Conservation (phyloP, 2,888 invertebrate genomes). For the Tipula helvola region DNA sequence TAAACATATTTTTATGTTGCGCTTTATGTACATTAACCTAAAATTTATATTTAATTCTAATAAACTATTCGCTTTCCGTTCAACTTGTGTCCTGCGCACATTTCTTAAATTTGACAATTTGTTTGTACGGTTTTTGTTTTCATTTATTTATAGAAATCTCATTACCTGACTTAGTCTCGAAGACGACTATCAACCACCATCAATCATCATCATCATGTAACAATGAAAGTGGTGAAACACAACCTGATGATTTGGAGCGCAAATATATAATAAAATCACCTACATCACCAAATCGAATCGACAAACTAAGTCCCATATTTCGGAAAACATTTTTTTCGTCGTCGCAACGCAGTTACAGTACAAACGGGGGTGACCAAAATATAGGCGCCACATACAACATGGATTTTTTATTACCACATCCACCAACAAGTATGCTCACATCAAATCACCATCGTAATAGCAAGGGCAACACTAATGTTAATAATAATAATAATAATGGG, state of each 20-base stretch:
- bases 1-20: background rate
- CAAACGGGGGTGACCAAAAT: background rate
- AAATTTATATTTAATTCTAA: background rate
- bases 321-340: background rate
- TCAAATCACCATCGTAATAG: background rate
- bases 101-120: background rate
- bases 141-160: conserved; percentile 20
- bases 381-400: conserved; percentile 23
- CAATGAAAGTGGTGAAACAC: background rate
- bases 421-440: conserved; percentile 16
- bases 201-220: background rate
- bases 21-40: background rate
- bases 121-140: conserved; percentile 17
- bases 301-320: background rate
- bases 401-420: conserved; percentile 32
- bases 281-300: background rate
- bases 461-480: conserved; percentile 31
- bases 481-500: background rate
- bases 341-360: background rate
- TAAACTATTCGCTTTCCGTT: background rate
- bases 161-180: conserved; percentile 20
- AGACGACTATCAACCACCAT: background rate
- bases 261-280: background rate
- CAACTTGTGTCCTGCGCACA: background rate
- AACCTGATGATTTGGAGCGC: background rate